Conservation (phyloP, 2,888 invertebrate species). For the Platynereis dumerilii region DNA sequence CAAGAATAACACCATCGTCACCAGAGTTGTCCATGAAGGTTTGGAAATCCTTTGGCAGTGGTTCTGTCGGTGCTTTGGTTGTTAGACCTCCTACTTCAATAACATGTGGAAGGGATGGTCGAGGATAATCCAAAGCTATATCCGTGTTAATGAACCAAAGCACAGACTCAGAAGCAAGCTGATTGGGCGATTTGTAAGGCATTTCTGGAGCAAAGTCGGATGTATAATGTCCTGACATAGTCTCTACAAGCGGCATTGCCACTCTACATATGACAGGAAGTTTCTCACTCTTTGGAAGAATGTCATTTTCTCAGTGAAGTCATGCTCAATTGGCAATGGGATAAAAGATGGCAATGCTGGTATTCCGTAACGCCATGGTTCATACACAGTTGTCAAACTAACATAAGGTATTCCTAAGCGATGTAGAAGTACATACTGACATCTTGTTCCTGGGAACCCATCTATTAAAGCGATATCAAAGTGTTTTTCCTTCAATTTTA, state of each 20-base stretch:
- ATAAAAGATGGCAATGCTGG: constrained; percentile 11
- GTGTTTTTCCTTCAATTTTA: too few species aligned
- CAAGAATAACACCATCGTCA: constrained; percentile 37
- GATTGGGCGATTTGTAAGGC: neutral
- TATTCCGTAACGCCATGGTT: neutral
- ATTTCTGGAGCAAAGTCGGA: constrained; percentile 2
- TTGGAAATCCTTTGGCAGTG: constrained; percentile 30
- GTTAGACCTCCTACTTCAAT: constrained; percentile 37
- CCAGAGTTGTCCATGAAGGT: constrained; percentile 32
- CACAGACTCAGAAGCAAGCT: constrained; percentile 19
- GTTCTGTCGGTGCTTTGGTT: constrained; percentile 22
- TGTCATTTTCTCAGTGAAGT: constrained; percentile 6
- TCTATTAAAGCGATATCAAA: constrained; percentile 30
- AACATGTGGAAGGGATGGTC: constrained; percentile 33
- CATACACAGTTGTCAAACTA: constrained; percentile 2
- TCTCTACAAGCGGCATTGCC: neutral
- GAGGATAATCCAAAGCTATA: constrained; percentile 36
- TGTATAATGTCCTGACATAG: neutral
- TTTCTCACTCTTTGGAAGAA: constrained; percentile 7
- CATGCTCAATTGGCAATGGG: neutral
- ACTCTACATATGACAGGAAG: neutral
- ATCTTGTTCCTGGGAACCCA: constrained; percentile 3
- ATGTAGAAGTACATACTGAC: constrained; percentile 18
- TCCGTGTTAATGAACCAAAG: constrained; percentile 37
- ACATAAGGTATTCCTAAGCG: constrained; percentile 26